Evolutionary conservation across 2,113 vertebrate genomes (phyloP).

Genomic region (Centrocercus urophasianus): DNA sequence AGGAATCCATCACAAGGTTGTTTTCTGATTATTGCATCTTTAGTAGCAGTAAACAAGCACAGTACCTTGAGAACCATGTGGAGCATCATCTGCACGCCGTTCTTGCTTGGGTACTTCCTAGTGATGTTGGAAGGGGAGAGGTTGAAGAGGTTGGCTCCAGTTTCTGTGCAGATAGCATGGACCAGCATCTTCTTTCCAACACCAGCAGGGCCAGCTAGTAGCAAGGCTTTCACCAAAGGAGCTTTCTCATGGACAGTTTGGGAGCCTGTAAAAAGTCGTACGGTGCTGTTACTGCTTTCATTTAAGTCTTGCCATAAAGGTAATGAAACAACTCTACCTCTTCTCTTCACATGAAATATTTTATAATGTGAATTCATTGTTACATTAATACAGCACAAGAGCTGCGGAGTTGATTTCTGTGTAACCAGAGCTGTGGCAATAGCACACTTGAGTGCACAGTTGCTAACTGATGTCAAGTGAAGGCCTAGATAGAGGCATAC

Average conservation of each 20-base stretch:
- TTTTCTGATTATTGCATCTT: background rate
- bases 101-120: slow-evolving; percentile 81
- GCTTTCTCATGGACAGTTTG: slow-evolving; percentile 82
- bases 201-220: slow-evolving; percentile 82
- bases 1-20: background rate
- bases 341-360: slow-evolving; percentile 13
- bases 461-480: background rate
- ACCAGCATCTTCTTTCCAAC: slow-evolving; percentile 89
- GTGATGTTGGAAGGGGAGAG: slow-evolving; percentile 76
- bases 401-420: background rate
- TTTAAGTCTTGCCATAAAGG: slow-evolving; percentile 19
- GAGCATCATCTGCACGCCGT: slow-evolving; percentile 79
- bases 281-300: slow-evolving; percentile 14
- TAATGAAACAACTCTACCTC: background rate
- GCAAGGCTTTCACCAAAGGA: slow-evolving; percentile 80
- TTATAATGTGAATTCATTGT: background rate
- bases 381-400: background rate
- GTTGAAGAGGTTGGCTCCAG: slow-evolving; percentile 88
- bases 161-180: slow-evolving; percentile 86
- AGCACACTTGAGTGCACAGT: background rate
- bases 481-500: background rate
- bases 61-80: slow-evolving; percentile 86
- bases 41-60: background rate
- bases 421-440: background rate
- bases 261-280: slow-evolving; percentile 77